Evolutionary conservation across 2,113 vertebrate genomes (phyloP).

Genomic region (Phoenicopterus ruber): DNA sequence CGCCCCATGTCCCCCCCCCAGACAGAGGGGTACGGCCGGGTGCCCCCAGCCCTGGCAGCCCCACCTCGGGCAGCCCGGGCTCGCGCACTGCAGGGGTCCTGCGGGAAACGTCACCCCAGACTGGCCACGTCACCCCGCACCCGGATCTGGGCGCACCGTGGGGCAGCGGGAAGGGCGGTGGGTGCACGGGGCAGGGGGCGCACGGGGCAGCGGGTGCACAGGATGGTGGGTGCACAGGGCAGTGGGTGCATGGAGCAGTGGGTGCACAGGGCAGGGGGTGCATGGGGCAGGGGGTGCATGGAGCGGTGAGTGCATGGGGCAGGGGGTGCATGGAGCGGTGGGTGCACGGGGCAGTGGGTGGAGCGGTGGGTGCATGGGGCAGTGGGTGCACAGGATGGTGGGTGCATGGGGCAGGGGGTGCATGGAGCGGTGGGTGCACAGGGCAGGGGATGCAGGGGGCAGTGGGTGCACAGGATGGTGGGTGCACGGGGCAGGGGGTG

Average conservation of each 20-base stretch:
- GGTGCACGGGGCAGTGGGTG: too few relatives aligned
- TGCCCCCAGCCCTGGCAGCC: not conserved
- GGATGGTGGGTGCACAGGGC: not conserved
- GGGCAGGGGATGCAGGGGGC: accelerated
- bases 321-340: accelerated
- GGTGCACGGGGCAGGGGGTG: too few relatives aligned
- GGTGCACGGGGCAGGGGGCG: too few relatives aligned
- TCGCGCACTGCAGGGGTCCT: not conserved
- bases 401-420: too few relatives aligned
- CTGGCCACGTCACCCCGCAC: not conserved
- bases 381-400: accelerated
- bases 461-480: accelerated
- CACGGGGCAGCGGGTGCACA: not conserved
- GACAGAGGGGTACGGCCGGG: too few relatives aligned
- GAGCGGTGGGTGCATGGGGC: too few relatives aligned
- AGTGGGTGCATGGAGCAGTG: not conserved
- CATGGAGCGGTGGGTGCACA: accelerated
- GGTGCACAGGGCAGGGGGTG: not conserved
- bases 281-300: accelerated
- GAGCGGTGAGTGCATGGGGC: too few relatives aligned
- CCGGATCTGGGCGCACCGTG: not conserved
- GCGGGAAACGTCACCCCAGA: not conserved
- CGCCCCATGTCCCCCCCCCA: not conserved
- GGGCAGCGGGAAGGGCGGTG: not conserved
- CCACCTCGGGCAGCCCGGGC: not conserved